A percentile compares a stretch with the other conserved stretches of the same genome.
phyloP scores from a whole-genome alignment of 1,140 invertebrate genomes.

The Olivierus martensii region DNA sequence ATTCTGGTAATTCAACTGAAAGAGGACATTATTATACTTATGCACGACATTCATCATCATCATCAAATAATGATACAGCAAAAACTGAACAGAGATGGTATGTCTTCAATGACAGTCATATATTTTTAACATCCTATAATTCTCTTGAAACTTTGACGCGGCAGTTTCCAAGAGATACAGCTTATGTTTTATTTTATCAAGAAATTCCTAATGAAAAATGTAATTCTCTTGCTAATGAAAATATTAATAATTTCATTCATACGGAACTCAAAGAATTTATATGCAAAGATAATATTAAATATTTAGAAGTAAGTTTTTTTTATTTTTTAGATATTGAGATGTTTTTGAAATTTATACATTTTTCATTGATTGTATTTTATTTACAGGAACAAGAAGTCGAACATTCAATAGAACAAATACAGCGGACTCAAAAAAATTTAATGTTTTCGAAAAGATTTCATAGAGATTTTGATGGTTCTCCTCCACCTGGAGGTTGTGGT shows the following conservation, averaged over 20 bases:
- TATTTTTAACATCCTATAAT: constrained; percentile 43
- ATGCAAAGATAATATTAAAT: constrained; percentile 33
- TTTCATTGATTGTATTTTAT: too few species aligned
- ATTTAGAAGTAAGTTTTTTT: constrained; percentile 27
- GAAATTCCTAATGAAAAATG: constrained; percentile 22
- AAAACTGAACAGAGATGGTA: constrained; percentile 46
- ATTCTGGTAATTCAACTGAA: constrained; percentile 63
- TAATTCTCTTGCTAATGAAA: constrained; percentile 29
- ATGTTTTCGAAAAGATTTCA: too few species aligned
- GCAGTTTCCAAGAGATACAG: constrained; percentile 50
- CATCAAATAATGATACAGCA: constrained; percentile 16
- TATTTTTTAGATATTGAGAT: too few species aligned
- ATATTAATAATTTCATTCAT: too few species aligned
- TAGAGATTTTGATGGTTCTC: too few species aligned
- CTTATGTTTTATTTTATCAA: constrained; percentile 66
- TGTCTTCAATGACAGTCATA: constrained; percentile 61
- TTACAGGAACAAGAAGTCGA: too few species aligned
- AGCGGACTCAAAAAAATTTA: too few species aligned
- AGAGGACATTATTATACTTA: constrained; percentile 77
- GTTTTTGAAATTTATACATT: background rate
- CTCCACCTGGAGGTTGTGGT: too few species aligned
- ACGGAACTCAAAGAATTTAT: constrained; percentile 33
- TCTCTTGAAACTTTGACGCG: constrained; percentile 44
- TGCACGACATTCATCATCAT: constrained; percentile 33
- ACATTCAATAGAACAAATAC: too few species aligned